Conservation (phyloP, 53 echinoderm and acorn worm genomes). For the Stichopus horrens region DNA sequence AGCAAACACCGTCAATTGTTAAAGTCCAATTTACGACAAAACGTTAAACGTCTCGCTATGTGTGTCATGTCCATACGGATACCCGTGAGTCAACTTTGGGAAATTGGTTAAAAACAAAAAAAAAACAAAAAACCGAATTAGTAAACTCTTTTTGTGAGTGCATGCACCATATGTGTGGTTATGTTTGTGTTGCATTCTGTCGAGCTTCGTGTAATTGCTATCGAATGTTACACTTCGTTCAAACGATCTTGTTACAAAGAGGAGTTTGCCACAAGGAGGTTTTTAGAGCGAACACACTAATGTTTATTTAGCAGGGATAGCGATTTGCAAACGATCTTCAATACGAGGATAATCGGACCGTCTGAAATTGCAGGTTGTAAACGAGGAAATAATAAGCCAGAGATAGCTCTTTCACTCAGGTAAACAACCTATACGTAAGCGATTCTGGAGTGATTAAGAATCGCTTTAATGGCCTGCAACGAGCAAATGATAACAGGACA, state of each 20-base stretch:
- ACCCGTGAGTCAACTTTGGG: background rate
- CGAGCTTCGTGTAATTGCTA: background rate
- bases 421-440: background rate
- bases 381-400: background rate
- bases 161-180: no score
- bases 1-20: background rate
- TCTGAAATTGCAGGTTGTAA: background rate
- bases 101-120: background rate
- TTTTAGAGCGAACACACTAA: background rate
- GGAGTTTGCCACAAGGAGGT: background rate
- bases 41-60: background rate
- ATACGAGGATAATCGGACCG: no score
- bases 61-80: background rate
- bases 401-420: background rate
- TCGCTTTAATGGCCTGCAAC: background rate
- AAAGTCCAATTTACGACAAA: background rate
- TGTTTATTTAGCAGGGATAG: background rate
- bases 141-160: background rate
- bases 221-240: background rate
- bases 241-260: background rate
- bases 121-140: background rate
- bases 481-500: background rate
- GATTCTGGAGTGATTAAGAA: background rate
- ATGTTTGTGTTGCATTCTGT: background rate
- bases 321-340: background rate